phyloP scores from a whole-genome alignment of 2,888 invertebrate genomes.

The Tupiocoris notatus region DNA sequence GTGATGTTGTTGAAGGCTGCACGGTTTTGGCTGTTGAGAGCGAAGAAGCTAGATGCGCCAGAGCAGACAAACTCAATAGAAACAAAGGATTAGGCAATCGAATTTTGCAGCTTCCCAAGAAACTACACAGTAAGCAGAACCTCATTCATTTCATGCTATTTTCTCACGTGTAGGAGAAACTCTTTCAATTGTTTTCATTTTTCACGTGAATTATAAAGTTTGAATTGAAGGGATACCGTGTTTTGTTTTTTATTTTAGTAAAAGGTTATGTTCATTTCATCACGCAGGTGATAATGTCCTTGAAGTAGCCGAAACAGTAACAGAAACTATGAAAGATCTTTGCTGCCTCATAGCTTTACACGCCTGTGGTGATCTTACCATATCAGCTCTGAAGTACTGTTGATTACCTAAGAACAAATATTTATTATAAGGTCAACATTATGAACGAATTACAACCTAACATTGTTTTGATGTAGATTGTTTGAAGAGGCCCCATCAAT shows the following conservation, averaged over 20 bases:
- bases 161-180: too few relatives aligned
- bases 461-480: conserved; percentile 6
- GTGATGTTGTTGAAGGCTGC: background rate
- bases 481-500: background rate
- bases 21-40: conserved; percentile 23
- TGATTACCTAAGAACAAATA: too few relatives aligned
- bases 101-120: conserved; percentile 17
- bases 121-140: conserved; percentile 8
- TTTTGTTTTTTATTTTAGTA: too few relatives aligned
- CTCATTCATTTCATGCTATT: too few relatives aligned
- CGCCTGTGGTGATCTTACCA: conserved; percentile 28
- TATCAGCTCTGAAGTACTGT: conserved; percentile 12
- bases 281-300: conserved; percentile 1
- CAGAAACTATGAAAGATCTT: background rate
- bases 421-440: too few relatives aligned
- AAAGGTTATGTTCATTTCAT: background rate
- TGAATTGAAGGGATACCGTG: too few relatives aligned
- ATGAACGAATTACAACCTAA: too few relatives aligned
- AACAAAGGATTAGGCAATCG: background rate
- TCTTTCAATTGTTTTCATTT: too few relatives aligned
- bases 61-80: conserved; percentile 12
- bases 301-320: background rate
- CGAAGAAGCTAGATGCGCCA: conserved; percentile 10
- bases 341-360: conserved; percentile 27
- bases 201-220: too few relatives aligned